Base-by-base conservation (phyloP, 1,140 invertebrate species). In the Achroia grisella region DNA sequence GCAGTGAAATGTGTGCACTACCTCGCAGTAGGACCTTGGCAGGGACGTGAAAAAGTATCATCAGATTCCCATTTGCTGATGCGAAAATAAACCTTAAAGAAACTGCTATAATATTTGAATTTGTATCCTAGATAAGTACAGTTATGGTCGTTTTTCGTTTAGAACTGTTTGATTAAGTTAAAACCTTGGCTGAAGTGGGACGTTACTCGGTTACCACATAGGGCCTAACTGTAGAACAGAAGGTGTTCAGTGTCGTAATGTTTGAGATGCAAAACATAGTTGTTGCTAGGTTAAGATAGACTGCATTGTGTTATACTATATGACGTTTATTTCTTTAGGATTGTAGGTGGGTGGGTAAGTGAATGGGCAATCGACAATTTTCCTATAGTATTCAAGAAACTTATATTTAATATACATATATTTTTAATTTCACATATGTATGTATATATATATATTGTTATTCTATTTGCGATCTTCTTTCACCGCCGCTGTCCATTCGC, bases 121-220 rank as follows among this genome's bases (percentile, higher is more conserved):
- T 56, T 5, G 12, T 10, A 10, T 48, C 36, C 8, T 0, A 0
- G 0, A 0, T 12, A 27, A 3, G 0, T 23, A 8, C 12, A 12
- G 8, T 15, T 53, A 58, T 23, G 9, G 39, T 11, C 14, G 17
- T 61, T 65, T 42, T 30, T 17, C n/a, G 15, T 14, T 23, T 44
- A 28, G 10, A 29, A 2, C 39, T 17, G 12, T 37, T 50, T 41
- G 50, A 53, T 47, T 48, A 66, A 50, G 62, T 70, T 70, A 71
- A 65, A 76, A 64, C 72, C 72, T 76, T 76, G 72, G 63, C 62
- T 77, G 71, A 76, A 76, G 63, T 74, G 48, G 71, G 73, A 70
- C 71, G 71, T 68, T 55, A 58, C 52, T 56, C 44, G 53, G 48
- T 76, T 73, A 77, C 70, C 72, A 76, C 70, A 71, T 56, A 65